Percentiles rank a stretch among this genome's conserved stretches.
phyloP scores from a whole-genome alignment of 2,113 vertebrate genomes.

The Cromileptes altivelis region DNA sequence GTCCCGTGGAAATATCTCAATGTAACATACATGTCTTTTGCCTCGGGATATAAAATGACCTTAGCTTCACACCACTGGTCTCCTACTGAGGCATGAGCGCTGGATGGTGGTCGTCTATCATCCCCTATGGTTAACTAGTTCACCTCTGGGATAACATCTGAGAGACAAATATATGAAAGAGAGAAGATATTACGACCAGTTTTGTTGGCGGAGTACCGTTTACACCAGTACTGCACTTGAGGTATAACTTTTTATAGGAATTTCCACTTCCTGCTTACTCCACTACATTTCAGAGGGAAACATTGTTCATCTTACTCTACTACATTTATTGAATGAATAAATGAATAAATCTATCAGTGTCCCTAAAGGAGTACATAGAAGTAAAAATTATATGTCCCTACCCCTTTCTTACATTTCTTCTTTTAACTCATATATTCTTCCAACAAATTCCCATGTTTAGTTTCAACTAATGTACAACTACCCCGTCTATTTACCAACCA shows the following conservation, averaged over 20 bases:
- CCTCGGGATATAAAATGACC: slow-evolving; percentile 30
- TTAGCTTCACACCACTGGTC: slow-evolving; percentile 20
- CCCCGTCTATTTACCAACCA: no score
- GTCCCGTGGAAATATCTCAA: not conserved
- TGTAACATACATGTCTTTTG: not conserved
- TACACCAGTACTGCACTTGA: no score
- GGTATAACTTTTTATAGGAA: not conserved
- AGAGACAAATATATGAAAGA: slow-evolving; percentile 16
- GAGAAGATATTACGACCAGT: not conserved
- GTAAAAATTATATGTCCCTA: no score
- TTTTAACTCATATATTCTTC: no score
- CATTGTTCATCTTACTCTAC: not conserved
- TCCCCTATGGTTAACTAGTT: not conserved
- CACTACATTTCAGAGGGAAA: not conserved
- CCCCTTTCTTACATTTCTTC: no score
- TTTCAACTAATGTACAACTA: no score
- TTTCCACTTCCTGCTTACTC: not conserved
- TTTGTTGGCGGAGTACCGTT: no score
- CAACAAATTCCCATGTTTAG: no score
- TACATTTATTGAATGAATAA: no score
- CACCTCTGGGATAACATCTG: slow-evolving; percentile 6
- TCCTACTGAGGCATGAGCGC: slow-evolving; percentile 10
- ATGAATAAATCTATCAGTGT: no score
- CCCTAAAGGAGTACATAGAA: no score
- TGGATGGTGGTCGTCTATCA: not conserved